phyloP scores from a whole-genome alignment of 2,888 invertebrate species.

The Epinotia bilunana region DNA sequence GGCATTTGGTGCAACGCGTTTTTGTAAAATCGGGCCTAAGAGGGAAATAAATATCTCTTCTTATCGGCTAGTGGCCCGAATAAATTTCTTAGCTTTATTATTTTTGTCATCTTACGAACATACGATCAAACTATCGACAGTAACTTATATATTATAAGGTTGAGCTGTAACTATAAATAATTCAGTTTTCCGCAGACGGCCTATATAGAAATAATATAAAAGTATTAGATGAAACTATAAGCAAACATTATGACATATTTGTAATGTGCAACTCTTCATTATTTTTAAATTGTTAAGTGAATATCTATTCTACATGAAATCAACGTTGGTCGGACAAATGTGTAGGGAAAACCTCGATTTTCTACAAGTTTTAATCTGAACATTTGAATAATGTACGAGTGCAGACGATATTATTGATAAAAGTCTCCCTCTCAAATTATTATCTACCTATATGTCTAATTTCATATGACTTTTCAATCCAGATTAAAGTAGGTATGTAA shows the following conservation, averaged over 20 bases:
- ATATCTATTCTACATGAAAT: conserved; percentile 7
- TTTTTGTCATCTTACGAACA: neutral
- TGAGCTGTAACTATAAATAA: conserved; percentile 1
- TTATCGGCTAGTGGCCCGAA: neutral
- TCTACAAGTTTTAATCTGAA: conserved; percentile 33
- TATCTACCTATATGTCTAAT: neutral
- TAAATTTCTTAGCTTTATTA: neutral
- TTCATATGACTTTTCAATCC: neutral
- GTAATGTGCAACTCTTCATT: neutral
- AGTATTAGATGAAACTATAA: conserved; percentile 5
- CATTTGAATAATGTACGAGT: neutral
- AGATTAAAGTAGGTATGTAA: neutral
- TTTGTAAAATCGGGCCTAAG: neutral
- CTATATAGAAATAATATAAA: conserved; percentile 17
- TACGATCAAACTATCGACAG: neutral
- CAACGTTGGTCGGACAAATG: conserved; percentile 16
- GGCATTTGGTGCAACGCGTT: too few relatives aligned
- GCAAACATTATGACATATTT: neutral
- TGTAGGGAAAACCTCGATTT: conserved; percentile 45
- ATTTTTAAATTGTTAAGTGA: conserved; percentile 20
- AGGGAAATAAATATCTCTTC: neutral
- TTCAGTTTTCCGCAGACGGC: conserved; percentile 42
- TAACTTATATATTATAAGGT: conserved; percentile 2
- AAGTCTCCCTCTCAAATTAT: neutral
- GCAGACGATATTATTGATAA: neutral